These are phyloP conservation scores for Mionectes olivaceus DNA, from an alignment of 2,797 vertebrate species.

Conservation along the genomic window DNA sequence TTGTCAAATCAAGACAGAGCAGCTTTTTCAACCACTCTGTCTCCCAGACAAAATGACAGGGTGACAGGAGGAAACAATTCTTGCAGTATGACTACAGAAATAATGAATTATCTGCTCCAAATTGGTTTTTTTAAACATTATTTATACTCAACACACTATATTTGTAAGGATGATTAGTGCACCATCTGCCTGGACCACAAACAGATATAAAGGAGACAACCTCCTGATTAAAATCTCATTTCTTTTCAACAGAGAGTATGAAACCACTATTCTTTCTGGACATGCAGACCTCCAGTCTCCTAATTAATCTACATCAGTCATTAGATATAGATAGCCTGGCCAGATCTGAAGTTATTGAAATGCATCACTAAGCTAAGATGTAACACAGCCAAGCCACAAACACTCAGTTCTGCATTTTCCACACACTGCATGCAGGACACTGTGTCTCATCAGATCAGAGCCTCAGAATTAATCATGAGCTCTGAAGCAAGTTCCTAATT, in stretches of 20 bases:
- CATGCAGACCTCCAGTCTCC: conserved; percentile 11
- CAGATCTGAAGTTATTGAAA: conserved; percentile 6
- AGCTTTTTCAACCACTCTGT: not conserved
- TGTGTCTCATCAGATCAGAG: not conserved
- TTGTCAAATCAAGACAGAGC: not conserved
- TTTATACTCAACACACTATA: not conserved
- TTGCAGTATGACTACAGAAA: not conserved
- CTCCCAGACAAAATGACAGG: not conserved
- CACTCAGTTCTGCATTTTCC: not conserved
- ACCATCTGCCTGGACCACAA: conserved; percentile 23
- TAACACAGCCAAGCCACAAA: not conserved
- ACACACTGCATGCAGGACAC: not conserved
- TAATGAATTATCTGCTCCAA: not conserved
- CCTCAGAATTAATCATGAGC: not conserved
- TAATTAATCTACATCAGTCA: conserved; percentile 26
- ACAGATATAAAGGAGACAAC: conserved; percentile 1
- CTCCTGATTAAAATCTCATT: conserved; percentile 32
- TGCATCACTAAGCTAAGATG: not conserved
- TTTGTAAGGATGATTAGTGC: conserved; percentile 22
- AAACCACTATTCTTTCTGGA: not conserved
- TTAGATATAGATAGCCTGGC: not conserved
- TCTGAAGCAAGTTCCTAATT: not conserved
- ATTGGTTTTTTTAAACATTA: not conserved
- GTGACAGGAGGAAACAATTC: not conserved
- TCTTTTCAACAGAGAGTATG: not conserved